These are phyloP conservation scores for Acomys russatus DNA, from an alignment of 2,797 vertebrate species.

Conservation along the genomic window DNA sequence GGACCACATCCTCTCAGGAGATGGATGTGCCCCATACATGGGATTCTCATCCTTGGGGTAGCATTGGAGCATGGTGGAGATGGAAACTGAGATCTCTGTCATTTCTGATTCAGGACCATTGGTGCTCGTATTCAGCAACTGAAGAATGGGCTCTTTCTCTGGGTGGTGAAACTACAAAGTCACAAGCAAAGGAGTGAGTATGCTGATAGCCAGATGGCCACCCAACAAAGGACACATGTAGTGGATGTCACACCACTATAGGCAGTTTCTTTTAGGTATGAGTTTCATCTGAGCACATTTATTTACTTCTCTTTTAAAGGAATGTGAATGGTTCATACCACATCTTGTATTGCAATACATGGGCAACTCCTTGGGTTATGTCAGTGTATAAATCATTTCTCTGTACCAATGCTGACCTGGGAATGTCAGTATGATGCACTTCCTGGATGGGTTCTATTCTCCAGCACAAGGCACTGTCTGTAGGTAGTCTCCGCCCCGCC, in stretches of 20 bases:
- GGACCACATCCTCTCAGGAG: fast-evolving
- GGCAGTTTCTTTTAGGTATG: background rate
- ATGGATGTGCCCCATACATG: fast-evolving
- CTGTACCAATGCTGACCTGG: background rate
- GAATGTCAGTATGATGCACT: background rate
- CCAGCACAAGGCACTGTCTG: background rate
- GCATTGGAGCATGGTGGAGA: background rate
- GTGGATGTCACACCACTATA: background rate
- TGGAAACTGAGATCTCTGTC: background rate
- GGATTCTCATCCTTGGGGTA: background rate
- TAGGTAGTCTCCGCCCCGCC: background rate
- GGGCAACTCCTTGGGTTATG: background rate
- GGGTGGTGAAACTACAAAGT: background rate
- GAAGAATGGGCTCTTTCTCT: background rate
- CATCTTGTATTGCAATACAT: background rate
- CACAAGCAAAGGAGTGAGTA: background rate
- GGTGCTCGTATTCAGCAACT: background rate
- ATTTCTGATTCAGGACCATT: background rate
- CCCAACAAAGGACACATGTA: background rate
- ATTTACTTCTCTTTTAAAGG: too few species aligned
- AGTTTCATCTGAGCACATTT: too few species aligned
- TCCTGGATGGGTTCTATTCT: background rate
- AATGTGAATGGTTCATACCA: background rate
- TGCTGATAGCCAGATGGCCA: fast-evolving
- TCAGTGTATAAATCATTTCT: background rate